Evolutionary conservation across 2,797 vertebrate genomes (phyloP).

Genomic region (Phoxinus dragarum): DNA sequence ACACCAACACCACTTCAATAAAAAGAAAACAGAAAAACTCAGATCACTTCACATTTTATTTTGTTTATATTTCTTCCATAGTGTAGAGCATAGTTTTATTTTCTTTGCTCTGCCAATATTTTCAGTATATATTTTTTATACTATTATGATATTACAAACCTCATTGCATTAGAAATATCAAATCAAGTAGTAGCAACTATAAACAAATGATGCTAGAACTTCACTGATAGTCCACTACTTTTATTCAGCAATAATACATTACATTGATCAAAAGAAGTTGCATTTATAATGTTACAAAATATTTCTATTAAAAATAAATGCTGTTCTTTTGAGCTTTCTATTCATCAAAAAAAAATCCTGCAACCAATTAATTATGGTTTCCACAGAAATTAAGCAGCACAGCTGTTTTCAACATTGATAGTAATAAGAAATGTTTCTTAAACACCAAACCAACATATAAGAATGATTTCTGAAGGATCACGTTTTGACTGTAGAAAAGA

Average conservation of each 20-base stretch:
- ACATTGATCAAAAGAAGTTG: background rate
- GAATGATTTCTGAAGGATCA: background rate
- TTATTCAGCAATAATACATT: too few species aligned
- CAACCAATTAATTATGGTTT: background rate
- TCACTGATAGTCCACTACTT: background rate
- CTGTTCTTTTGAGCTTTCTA: background rate
- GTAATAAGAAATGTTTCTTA: background rate
- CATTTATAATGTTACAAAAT: background rate
- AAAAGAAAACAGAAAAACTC: constrained; percentile 18
- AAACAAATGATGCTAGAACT: background rate
- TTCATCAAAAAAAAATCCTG: background rate
- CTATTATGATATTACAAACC: too few species aligned
- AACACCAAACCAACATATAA: background rate
- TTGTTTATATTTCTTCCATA: background rate
- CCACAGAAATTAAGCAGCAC: background rate
- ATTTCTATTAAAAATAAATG: background rate
- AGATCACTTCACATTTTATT: background rate
- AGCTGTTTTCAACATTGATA: background rate
- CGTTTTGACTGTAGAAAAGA: background rate
- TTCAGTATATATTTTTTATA: background rate
- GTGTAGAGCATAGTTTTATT: background rate
- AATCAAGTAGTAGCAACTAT: background rate
- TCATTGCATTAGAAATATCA: background rate
- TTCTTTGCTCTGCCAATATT: background rate
- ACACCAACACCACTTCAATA: constrained; percentile 87